These are phyloP conservation scores for Schizaphis graminum DNA, from an alignment of 2,888 invertebrate species.

Conservation along the genomic window DNA sequence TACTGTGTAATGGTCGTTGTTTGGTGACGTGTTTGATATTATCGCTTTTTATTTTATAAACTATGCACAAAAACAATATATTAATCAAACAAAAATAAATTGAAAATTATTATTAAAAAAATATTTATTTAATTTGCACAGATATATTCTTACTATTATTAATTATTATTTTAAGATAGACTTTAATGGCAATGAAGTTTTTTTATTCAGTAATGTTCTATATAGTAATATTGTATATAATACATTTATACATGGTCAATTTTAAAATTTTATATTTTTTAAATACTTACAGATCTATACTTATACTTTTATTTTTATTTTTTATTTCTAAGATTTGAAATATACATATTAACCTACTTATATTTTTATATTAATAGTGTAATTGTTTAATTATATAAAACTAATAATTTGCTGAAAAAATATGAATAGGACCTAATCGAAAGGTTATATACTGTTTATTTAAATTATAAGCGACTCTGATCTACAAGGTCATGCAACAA, in stretches of 20 bases:
- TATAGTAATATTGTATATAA: neutral
- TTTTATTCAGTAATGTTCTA: neutral
- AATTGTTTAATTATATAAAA: neutral
- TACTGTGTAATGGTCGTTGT: neutral
- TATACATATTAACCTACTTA: too few species aligned
- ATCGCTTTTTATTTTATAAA: neutral
- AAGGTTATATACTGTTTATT: neutral
- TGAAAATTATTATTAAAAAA: too few species aligned
- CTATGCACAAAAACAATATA: neutral
- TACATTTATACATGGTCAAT: too few species aligned
- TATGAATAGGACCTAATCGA: neutral
- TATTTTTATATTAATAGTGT: neutral
- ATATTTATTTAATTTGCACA: too few species aligned
- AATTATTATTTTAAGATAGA: too few species aligned
- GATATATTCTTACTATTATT: too few species aligned
- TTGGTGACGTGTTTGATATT: neutral
- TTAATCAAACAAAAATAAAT: too few species aligned
- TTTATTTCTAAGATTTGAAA: too few species aligned
- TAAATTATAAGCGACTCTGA: neutral
- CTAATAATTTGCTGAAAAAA: neutral
- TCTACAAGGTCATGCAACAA: neutral
- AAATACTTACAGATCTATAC: neutral
- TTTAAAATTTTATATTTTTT: neutral
- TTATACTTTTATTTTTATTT: neutral
- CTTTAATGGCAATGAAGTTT: too few species aligned